These are phyloP conservation scores for Parambassis ranga DNA, from an alignment of 2,797 vertebrate species.

Conservation along the genomic window DNA sequence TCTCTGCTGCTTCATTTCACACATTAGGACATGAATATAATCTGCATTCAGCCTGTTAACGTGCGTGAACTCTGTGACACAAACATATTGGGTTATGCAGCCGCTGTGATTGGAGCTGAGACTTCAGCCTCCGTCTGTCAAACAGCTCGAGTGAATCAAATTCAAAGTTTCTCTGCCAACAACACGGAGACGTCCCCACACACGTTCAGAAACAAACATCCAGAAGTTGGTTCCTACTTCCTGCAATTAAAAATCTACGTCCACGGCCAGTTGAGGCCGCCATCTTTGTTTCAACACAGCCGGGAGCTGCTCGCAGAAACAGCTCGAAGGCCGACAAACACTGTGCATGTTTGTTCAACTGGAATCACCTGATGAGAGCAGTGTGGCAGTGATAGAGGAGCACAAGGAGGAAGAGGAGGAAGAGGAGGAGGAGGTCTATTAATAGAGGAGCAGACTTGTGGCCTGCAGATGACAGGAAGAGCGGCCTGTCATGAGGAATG, in stretches of 20 bases:
- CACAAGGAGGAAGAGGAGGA: background rate
- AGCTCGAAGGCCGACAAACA: no score
- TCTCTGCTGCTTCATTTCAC: conserved; percentile 21
- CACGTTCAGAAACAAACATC: no score
- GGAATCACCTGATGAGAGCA: conserved; percentile 91
- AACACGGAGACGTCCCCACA: no score
- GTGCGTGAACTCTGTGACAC: conserved; percentile 6
- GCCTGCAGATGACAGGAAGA: conserved; percentile 94
- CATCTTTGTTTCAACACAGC: no score
- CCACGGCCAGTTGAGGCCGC: no score
- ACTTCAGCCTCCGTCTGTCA: no score
- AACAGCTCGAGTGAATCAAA: no score
- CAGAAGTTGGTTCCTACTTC: no score
- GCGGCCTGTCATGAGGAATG: conserved; percentile 85
- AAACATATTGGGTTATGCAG: conserved; percentile 6
- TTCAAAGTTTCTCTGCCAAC: no score
- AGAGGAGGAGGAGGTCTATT: conserved; percentile 76
- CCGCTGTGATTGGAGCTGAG: conserved; percentile 21
- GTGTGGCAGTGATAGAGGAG: conserved; percentile 82
- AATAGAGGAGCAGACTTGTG: conserved; percentile 88
- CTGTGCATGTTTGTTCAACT: no score
- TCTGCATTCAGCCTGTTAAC: conserved; percentile 13
- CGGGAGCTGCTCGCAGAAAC: no score
- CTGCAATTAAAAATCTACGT: no score
- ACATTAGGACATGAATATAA: conserved; percentile 29